phyloP scores from a whole-genome alignment of 2,797 vertebrate genomes.

The Cichlasoma orientale region DNA sequence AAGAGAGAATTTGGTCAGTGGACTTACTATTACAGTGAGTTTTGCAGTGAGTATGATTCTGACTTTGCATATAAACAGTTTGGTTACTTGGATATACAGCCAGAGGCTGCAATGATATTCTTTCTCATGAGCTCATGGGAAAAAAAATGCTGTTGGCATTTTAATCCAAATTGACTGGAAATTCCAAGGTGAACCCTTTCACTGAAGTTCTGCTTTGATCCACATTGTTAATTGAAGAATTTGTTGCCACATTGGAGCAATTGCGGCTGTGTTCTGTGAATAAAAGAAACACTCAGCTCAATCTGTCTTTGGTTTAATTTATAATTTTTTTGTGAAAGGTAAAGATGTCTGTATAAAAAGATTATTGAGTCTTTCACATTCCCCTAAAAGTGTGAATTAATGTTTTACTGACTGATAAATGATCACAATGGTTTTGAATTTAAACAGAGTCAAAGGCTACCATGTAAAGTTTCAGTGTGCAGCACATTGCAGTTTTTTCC shows the following conservation, averaged over 20 bases:
- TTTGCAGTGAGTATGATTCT: not conserved
- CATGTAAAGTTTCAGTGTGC: not conserved
- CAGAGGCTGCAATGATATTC: not conserved
- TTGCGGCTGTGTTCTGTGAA: not conserved
- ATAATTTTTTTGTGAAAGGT: not conserved
- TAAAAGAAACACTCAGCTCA: conserved; percentile 18
- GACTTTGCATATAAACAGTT: not conserved
- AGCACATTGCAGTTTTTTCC: not conserved
- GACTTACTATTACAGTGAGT: not conserved
- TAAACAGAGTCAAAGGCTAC: not conserved
- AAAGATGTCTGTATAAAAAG: not conserved
- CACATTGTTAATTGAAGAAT: not conserved
- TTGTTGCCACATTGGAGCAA: not conserved
- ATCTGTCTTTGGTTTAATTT: not conserved
- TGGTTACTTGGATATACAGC: not conserved
- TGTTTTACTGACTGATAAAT: not conserved
- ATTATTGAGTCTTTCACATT: not conserved
- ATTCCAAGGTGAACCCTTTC: not conserved
- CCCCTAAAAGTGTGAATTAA: not conserved
- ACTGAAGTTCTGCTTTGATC: not conserved
- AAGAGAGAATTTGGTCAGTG: not conserved
- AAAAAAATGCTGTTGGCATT: not conserved
- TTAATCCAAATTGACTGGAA: not conserved
- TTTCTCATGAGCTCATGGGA: not conserved
- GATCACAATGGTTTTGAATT: not conserved